phyloP scores from a whole-genome alignment of 2,113 vertebrate species.

The Callipepla squamata region DNA sequence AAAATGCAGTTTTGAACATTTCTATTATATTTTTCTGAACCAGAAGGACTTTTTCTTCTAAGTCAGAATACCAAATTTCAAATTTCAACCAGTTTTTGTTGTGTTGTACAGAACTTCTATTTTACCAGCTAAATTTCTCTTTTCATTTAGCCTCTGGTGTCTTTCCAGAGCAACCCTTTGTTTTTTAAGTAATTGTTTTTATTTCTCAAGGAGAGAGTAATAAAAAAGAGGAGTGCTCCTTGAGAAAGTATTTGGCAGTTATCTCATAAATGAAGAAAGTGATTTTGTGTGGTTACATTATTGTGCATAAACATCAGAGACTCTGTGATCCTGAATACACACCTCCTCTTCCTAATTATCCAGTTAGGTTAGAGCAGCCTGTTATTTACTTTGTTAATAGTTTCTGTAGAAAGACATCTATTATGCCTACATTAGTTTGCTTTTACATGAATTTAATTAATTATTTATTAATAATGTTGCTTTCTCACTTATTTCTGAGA shows the following conservation, averaged over 20 bases:
- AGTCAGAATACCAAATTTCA: background rate
- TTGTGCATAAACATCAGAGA: background rate
- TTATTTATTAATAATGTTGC: background rate
- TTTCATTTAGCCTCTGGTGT: background rate
- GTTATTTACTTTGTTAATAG: background rate
- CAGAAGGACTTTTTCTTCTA: background rate
- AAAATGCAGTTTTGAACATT: background rate
- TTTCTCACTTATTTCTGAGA: background rate
- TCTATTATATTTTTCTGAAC: background rate
- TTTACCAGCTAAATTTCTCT: background rate
- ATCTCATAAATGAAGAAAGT: background rate
- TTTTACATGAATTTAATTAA: background rate
- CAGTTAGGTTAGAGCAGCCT: background rate
- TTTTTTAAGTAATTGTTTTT: background rate
- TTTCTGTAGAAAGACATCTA: background rate
- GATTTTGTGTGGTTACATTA: background rate
- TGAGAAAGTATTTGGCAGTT: background rate
- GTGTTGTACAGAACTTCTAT: background rate
- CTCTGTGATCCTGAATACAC: accelerated
- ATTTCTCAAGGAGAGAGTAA: background rate
- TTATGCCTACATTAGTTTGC: background rate
- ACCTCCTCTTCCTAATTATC: background rate
- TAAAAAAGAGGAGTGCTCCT: background rate
- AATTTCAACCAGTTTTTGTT: background rate
- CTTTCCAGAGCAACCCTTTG: background rate